Base-by-base conservation (phyloP, 2,113 vertebrate species). In the Nothoprocta pentlandii region DNA sequence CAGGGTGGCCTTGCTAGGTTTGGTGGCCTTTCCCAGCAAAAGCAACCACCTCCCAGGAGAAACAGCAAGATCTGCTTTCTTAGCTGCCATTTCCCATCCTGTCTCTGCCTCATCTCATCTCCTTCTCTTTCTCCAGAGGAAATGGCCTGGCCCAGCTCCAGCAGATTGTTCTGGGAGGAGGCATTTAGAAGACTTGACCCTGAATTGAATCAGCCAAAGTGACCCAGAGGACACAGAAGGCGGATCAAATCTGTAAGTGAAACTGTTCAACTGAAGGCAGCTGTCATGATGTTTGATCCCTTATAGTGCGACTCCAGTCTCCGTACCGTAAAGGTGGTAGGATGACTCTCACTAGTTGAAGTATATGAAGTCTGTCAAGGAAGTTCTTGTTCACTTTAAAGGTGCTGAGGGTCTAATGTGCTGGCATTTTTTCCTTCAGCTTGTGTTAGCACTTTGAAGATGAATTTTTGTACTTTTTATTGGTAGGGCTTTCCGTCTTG, bases 371-470 rank as follows among this genome's bases (percentile, higher is more conserved):
- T 85, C 63, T 81, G 68, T 91, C 26, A 10, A 16, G 1, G 53
- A 96, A 92, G 44, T 66, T 79, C 78, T 95, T 90, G 4, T 78
- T 36, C 5, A 7, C 69, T 96, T 96, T 96, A 94, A 92, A 97
- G 84, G 80, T 97, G 77, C 71, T 93, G 81, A 92, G 82, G 53
- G 85, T 71, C 91, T 91, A 96, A 94, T 94, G 85, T 96, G 78
- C 95, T 98, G 97, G 89, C 92, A 96, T 97, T 97, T 93, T 58
- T 92, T n/a, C 84, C 69, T 76, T 96, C 93, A 88, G 92, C 97
- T 97, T 97, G 88, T 95, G 95, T 96, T 97, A 97, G 67, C 90
- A 95, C 92, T 97, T 95, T 89, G 89, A 96, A 96, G 89, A 93
- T 94, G 70, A 94, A 96, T 96, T 96, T 95, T 89, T 90, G 59